Evolutionary conservation across 2,113 vertebrate genomes (phyloP).

Genomic region (Anas platyrhynchos): DNA sequence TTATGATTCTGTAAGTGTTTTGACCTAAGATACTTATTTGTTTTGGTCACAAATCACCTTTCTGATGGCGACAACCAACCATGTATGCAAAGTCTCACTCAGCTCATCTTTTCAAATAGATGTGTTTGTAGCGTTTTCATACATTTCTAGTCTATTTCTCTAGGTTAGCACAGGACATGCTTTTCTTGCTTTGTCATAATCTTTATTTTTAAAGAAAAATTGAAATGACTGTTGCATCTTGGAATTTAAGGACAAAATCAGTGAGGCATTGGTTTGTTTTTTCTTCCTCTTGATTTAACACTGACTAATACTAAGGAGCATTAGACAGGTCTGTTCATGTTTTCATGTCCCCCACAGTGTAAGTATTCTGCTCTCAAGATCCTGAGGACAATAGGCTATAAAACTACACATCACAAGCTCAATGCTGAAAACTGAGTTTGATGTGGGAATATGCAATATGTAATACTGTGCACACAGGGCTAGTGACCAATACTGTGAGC

Average conservation of each 20-base stretch:
- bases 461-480: accelerated
- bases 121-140: background rate
- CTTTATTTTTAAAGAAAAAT: background rate
- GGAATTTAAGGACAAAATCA: background rate
- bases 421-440: background rate
- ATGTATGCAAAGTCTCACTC: background rate
- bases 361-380: background rate
- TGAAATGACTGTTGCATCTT: background rate
- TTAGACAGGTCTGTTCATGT: background rate
- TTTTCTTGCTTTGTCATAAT: background rate
- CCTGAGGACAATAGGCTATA: background rate
- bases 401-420: background rate
- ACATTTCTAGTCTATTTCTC: background rate
- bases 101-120: background rate
- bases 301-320: background rate
- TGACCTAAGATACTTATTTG: background rate
- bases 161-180: background rate
- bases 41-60: background rate
- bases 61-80: background rate
- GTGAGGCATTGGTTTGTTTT: background rate
- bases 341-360: background rate
- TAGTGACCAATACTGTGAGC: background rate
- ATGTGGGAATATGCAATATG: accelerated
- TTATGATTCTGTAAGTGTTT: background rate
- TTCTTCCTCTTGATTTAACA: background rate